A percentile compares a stretch with the other conserved stretches of the same genome.
These are phyloP conservation scores for Onthophagus taurus DNA, from an alignment of 1,140 invertebrate genomes.

Conservation along the genomic window DNA sequence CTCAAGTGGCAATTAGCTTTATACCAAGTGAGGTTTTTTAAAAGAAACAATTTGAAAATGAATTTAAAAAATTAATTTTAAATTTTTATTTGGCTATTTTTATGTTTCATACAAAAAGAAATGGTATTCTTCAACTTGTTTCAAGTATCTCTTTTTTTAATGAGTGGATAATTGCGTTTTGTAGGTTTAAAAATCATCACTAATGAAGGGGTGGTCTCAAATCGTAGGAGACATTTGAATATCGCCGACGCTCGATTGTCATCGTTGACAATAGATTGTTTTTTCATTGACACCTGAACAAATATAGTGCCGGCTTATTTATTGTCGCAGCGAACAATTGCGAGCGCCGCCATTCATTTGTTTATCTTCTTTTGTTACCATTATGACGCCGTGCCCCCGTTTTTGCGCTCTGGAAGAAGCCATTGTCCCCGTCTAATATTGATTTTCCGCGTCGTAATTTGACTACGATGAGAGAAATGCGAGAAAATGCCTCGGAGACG, in stretches of 20 bases:
- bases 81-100: background rate
- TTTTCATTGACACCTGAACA: slow-evolving; percentile 18
- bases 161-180: background rate
- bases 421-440: slow-evolving; percentile 4
- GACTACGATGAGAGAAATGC: too few species aligned
- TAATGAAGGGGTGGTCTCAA: background rate
- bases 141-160: background rate
- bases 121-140: background rate
- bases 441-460: too few species aligned
- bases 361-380: slow-evolving; percentile 15
- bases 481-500: too few species aligned
- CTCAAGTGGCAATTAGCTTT: slow-evolving; percentile 15
- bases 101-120: background rate
- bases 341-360: slow-evolving; percentile 12
- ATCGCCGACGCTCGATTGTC: background rate
- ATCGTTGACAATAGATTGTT: too few species aligned
- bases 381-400: slow-evolving; percentile 14
- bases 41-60: background rate
- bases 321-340: slow-evolving; percentile 10
- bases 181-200: background rate
- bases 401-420: background rate
- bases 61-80: background rate
- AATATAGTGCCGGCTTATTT: slow-evolving; percentile 14
- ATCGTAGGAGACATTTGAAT: background rate
- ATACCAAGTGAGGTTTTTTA: slow-evolving; percentile 9